These are phyloP conservation scores for Drosophila pruinosa DNA, from an alignment of 1,140 invertebrate genomes.

Conservation along the genomic window DNA sequence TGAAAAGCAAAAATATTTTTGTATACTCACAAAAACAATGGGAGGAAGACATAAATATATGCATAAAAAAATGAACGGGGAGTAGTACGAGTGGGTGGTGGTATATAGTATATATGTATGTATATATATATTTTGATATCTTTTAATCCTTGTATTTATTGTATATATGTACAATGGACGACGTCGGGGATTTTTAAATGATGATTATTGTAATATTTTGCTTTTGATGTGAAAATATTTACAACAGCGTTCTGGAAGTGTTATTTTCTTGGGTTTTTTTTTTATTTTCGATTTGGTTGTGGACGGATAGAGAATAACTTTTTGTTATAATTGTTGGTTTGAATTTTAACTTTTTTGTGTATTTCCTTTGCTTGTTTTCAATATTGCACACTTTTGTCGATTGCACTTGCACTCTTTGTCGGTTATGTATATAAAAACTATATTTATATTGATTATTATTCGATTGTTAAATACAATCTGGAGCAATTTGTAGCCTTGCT, in stretches of 20 bases:
- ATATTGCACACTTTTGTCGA: constrained; percentile 52
- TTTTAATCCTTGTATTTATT: constrained; percentile 22
- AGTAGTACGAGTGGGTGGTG: constrained; percentile 61
- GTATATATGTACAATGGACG: constrained; percentile 42
- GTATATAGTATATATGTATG: constrained; percentile 53
- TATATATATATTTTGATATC: constrained; percentile 22
- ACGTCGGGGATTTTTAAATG: constrained; percentile 14
- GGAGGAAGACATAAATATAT: constrained; percentile 76
- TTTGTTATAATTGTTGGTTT: constrained; percentile 45
- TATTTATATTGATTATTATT: constrained; percentile 42
- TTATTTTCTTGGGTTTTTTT: constrained; percentile 20
- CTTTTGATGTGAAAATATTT: constrained; percentile 61
- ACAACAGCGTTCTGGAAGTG: constrained; percentile 61
- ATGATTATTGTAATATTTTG: constrained; percentile 21
- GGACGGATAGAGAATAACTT: constrained; percentile 27
- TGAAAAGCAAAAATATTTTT: constrained; percentile 67
- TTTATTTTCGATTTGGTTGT: constrained; percentile 6
- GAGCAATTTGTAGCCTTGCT: constrained; percentile 27
- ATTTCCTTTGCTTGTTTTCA: constrained; percentile 69
- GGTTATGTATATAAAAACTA: constrained; percentile 18
- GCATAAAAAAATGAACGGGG: constrained; percentile 71
- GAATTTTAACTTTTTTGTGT: constrained; percentile 78
- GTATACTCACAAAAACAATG: constrained; percentile 80
- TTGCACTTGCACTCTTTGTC: constrained; percentile 51
- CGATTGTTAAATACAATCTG: constrained; percentile 29